These are phyloP conservation scores for Aphis gossypii DNA, from an alignment of 1,140 invertebrate genomes.

Conservation along the genomic window DNA sequence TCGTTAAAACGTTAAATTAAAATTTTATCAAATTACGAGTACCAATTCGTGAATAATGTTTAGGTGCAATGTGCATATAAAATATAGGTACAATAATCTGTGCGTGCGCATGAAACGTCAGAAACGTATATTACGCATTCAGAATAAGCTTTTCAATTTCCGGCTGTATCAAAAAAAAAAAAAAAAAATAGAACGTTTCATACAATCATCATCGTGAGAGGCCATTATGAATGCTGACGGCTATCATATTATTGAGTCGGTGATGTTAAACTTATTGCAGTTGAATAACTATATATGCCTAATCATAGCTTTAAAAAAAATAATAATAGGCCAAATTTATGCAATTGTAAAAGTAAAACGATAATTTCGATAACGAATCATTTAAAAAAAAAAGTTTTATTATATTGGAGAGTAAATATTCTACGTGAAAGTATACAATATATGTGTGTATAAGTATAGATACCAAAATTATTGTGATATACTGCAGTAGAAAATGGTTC, in stretches of 20 bases:
- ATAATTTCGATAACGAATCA: not conserved
- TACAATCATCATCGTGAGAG: not conserved
- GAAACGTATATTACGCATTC: not conserved
- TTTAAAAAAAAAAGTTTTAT: not conserved
- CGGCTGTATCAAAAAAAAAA: not conserved
- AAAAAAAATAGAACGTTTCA: not conserved
- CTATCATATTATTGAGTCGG: too few species aligned
- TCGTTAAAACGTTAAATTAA: not conserved
- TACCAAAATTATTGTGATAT: not conserved
- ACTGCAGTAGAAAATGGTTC: not conserved
- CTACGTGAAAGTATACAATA: not conserved
- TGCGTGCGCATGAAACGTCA: not conserved
- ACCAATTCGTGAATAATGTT: not conserved
- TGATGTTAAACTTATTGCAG: not conserved
- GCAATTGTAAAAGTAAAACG: not conserved
- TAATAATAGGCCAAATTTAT: not conserved
- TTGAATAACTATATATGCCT: not conserved
- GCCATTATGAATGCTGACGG: not conserved
- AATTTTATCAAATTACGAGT: not conserved
- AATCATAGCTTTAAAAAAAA: not conserved
- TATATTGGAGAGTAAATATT: not conserved
- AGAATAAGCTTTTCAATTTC: not conserved
- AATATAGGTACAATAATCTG: not conserved
- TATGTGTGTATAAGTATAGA: not conserved
- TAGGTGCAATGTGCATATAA: not conserved